Evolutionary conservation across 2,797 vertebrate species (phyloP), one percentile per base, ranked within the genome.

Genomic region (Chelon auratus): DNA sequence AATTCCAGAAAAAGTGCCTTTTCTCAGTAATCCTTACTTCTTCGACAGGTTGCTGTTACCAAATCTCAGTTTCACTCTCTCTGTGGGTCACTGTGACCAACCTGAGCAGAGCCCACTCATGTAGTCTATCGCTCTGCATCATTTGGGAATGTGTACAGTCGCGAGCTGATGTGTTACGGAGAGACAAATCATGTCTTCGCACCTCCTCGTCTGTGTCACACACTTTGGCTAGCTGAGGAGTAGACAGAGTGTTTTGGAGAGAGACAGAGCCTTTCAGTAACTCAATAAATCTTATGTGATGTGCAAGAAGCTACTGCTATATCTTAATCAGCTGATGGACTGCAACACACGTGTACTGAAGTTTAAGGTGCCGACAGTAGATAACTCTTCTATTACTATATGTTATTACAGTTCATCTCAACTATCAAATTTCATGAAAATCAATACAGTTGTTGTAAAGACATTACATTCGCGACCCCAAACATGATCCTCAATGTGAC

Each of bases 131-230:
- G 2, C 50, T 62, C 37, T 37, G 9, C 53, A 53, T 77, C 72
- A 66, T 56, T 64, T 71, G 53, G 24, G 40, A 63, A 2, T 68
- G 37, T 70, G 42, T 62, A 57, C 36, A 48, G 54, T 50, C 13
- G 7, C 5, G 0, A 64, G 56, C 51, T 36, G 14, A 71, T 56
- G 74, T 80, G 84, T 81, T 80, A 80, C 59, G 40, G 20, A 62
- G 54, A 62, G 72, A 78, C 75, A 83, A 72, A 58, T 70, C 24
- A 1, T 0, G 11, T 26, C 51, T 75, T 75, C 68, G 76, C 79
- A 75, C 77, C 51, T 80, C 68, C 48, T 62, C n/a, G 1, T 20
- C 62, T 73, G 71, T 77, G 71, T 59, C 48, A 72, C 62, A 77
- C 62, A 74, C 42, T 69, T 53, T 30, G 17, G 57, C 12, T 26